Evolutionary conservation across 2,113 vertebrate species (phyloP), one percentile per base, ranked within the genome.

Genomic region (Upupa epops): DNA sequence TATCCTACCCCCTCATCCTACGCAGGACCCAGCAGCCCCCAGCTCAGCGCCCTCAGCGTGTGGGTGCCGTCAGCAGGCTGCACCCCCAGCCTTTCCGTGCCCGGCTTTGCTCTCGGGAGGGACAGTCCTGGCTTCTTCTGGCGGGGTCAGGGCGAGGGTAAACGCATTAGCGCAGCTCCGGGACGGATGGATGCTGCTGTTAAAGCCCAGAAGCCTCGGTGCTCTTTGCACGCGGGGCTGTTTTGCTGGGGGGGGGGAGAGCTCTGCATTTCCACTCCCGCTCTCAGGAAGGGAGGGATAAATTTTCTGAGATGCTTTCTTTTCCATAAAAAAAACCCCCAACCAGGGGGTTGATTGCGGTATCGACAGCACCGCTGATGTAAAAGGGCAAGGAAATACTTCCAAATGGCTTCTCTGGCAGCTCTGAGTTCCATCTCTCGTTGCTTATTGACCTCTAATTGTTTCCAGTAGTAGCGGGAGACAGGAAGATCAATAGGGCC

Each of bases 401-500:
- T 94, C 95, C 94, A 93, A 95, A 92, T 34, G 70, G 74, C 83
- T 95, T 84, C 74, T 96, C 94, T 90, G 96, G 96, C 97, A 96
- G 96, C 95, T 73, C 92, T 78, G 89, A 94, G 96, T 97, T 97
- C 90, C 93, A 85, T 92, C 96, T 93, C 78, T 55, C 74, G 95
- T 93, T 92, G 55, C 28, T 59, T 86, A 92, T 96, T 96, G 97
- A 96, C 96, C 96, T 95, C 96, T 97, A 96, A 97, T 96, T 97
- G 94, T 97, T 97, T 96, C 95, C 96, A 92, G 91, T 55, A 92
- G 94, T 89, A 90, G 82, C 32, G 0, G 92, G 91, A 93, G 96
- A 87, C 83, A 32, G 88, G 75, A 81, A 92, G 90, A 97, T 97
- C 97, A 31, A 97, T 97, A 96, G 92, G 83, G 81, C 46, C 34